Evolutionary conservation across 1,140 invertebrate species (phyloP).

Genomic region (Leptopilina boulardi): DNA sequence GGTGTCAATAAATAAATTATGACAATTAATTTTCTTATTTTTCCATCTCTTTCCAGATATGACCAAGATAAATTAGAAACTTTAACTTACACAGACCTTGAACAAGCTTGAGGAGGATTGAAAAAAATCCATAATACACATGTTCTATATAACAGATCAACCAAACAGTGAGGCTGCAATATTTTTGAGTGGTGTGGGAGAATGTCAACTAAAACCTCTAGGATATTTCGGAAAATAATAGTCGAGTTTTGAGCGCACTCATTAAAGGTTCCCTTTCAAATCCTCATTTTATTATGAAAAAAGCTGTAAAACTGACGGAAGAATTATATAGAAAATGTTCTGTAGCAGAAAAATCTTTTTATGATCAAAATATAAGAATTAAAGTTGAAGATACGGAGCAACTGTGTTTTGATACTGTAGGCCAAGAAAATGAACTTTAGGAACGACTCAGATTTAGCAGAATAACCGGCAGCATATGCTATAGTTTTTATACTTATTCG

Average conservation of each 20-base stretch:
- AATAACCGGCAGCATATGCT: neutral
- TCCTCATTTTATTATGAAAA: neutral
- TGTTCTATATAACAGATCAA: neutral
- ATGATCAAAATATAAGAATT: neutral
- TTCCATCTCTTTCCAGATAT: neutral
- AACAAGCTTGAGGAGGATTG: neutral
- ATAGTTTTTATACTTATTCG: neutral
- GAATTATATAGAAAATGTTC: neutral
- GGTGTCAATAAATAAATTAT: neutral
- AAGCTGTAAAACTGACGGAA: neutral
- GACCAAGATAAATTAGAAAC: neutral
- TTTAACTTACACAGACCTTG: neutral
- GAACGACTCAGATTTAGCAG: neutral
- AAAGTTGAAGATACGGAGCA: neutral
- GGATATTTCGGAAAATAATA: neutral
- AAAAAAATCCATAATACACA: too few species aligned
- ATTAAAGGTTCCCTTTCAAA: neutral
- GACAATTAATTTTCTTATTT: neutral
- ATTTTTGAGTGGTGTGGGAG: neutral
- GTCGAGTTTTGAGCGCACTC: neutral
- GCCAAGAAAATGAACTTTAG: neutral
- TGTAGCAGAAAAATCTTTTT: neutral
- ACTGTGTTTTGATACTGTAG: neutral
- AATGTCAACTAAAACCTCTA: neutral
- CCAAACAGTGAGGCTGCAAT: neutral